phyloP scores from a whole-genome alignment of 2,113 vertebrate species.

The Thinocorus orbignyianus region DNA sequence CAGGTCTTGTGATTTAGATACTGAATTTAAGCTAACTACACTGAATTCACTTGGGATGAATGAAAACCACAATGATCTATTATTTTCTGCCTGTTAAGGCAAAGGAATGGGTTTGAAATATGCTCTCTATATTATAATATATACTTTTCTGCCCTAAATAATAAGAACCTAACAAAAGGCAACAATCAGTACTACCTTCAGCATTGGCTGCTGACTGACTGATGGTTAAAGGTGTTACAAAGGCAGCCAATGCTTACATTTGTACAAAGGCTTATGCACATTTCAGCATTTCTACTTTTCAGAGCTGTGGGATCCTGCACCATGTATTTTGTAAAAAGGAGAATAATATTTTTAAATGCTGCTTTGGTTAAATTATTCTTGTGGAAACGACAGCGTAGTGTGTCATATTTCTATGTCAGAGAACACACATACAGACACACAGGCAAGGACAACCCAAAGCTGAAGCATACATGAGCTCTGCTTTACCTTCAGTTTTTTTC shows the following conservation, averaged over 20 bases:
- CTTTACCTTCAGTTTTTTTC: background rate
- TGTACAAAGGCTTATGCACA: background rate
- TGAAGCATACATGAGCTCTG: background rate
- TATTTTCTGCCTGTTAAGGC: background rate
- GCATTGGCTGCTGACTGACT: background rate
- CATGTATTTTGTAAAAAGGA: background rate
- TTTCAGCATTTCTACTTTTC: background rate
- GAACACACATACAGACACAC: accelerated
- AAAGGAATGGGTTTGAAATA: background rate
- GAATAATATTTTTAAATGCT: background rate
- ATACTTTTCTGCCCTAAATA: background rate
- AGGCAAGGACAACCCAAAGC: background rate
- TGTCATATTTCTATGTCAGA: background rate
- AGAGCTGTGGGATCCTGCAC: background rate
- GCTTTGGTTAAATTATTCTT: background rate
- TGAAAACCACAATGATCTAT: background rate
- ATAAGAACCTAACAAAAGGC: background rate
- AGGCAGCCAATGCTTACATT: background rate
- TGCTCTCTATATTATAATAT: background rate
- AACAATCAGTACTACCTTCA: background rate
- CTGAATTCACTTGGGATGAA: background rate
- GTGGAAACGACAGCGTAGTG: background rate
- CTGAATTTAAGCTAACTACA: background rate
- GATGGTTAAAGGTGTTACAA: background rate
- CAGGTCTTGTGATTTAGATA: background rate